Evolutionary conservation across 2,797 vertebrate genomes (phyloP).

Genomic region (Acanthornis magna): DNA sequence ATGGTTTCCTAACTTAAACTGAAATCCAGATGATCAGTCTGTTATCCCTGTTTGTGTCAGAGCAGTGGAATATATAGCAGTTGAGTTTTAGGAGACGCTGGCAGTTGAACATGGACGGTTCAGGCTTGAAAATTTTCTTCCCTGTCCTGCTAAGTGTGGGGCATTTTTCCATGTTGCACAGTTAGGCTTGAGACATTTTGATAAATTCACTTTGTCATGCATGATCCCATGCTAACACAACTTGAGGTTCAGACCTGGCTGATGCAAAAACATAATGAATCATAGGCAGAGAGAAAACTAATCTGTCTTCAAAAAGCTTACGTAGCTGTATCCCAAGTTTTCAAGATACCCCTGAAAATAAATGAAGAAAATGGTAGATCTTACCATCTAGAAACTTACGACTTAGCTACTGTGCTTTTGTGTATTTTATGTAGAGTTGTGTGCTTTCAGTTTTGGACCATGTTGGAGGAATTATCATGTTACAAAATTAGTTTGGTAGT

Average conservation of each 20-base stretch:
- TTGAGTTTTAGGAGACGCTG: background rate
- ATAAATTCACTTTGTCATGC: background rate
- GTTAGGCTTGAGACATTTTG: background rate
- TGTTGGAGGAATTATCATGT: background rate
- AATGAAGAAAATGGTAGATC: background rate
- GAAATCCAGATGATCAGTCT: background rate
- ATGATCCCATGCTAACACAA: background rate
- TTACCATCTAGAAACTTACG: background rate
- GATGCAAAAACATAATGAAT: background rate
- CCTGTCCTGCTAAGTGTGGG: background rate
- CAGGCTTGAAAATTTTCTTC: background rate
- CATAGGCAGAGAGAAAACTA: background rate
- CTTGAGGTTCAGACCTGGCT: background rate
- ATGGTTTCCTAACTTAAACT: background rate
- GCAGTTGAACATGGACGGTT: background rate
- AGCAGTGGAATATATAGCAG: background rate
- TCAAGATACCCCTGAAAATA: background rate
- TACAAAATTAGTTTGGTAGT: background rate
- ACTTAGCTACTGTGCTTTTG: background rate
- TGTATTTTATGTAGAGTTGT: background rate
- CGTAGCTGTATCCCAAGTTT: background rate
- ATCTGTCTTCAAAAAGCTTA: background rate
- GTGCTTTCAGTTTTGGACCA: background rate
- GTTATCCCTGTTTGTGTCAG: background rate
- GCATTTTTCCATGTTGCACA: background rate